These are phyloP conservation scores for Corvus hawaiiensis DNA, from an alignment of 2,113 vertebrate species.

Conservation along the genomic window DNA sequence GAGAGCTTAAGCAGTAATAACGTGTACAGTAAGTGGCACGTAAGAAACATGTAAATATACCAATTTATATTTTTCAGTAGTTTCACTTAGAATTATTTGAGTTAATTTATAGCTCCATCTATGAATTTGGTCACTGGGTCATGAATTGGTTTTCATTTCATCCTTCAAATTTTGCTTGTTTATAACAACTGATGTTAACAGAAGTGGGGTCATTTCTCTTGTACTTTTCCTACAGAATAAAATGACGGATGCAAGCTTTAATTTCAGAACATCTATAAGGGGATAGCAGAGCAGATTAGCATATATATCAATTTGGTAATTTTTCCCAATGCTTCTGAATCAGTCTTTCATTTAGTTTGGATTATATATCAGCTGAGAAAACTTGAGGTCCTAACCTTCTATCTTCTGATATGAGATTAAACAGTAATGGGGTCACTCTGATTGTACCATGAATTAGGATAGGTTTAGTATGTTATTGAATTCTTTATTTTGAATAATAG, in stretches of 20 bases:
- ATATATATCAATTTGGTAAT: neutral
- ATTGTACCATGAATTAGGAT: neutral
- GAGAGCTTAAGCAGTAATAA: neutral
- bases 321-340: neutral
- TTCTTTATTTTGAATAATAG: neutral
- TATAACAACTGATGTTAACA: neutral
- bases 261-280: neutral
- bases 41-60: neutral
- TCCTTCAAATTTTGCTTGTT: neutral
- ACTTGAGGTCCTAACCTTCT: neutral
- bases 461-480: neutral
- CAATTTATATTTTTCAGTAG: neutral
- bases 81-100: neutral
- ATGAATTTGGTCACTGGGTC: neutral
- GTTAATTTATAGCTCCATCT: neutral
- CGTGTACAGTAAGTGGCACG: neutral
- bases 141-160: neutral
- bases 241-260: neutral
- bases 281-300: neutral
- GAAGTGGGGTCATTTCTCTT: neutral
- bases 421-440: neutral
- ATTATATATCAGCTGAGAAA: neutral
- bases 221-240: neutral
- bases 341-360: neutral
- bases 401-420: neutral